Evolutionary conservation across 2,797 vertebrate species (phyloP).

Genomic region (Hippopotamyrus pictus): DNA sequence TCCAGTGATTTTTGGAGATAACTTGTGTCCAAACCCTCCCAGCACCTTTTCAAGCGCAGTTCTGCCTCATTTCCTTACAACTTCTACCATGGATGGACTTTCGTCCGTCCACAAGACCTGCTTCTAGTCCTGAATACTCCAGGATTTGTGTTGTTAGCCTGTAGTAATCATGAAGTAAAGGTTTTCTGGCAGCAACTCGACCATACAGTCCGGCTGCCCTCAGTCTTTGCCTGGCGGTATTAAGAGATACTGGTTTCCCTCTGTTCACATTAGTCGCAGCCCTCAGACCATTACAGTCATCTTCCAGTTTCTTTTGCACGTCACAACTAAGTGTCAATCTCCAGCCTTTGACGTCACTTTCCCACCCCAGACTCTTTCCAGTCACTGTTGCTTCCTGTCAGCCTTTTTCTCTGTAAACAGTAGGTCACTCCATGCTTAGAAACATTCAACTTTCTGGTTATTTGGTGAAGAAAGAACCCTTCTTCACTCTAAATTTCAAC

Average conservation of each 20-base stretch:
- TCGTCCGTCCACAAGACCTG: not conserved
- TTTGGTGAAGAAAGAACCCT: not conserved
- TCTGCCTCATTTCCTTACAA: not conserved
- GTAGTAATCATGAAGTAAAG: not conserved
- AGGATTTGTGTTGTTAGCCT: not conserved
- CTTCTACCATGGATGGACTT: not conserved
- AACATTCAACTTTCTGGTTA: not conserved
- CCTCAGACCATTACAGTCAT: not conserved
- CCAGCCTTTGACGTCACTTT: not conserved
- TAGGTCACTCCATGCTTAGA: not conserved
- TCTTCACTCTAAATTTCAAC: not conserved
- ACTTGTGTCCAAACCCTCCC: not conserved
- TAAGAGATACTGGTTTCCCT: not conserved
- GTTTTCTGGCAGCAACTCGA: not conserved
- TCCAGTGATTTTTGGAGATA: not conserved
- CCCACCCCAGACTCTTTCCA: not conserved
- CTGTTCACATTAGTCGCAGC: not conserved
- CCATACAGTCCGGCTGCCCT: not conserved
- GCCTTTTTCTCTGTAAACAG: not conserved
- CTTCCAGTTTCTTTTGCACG: not conserved
- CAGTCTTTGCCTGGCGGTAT: not conserved
- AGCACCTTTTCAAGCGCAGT: not conserved
- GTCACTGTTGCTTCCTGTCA: not conserved
- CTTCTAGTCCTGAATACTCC: not conserved
- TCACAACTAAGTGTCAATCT: not conserved